Conservation (phyloP, 2,888 invertebrate genomes). For the Napeogenes inachia region DNA sequence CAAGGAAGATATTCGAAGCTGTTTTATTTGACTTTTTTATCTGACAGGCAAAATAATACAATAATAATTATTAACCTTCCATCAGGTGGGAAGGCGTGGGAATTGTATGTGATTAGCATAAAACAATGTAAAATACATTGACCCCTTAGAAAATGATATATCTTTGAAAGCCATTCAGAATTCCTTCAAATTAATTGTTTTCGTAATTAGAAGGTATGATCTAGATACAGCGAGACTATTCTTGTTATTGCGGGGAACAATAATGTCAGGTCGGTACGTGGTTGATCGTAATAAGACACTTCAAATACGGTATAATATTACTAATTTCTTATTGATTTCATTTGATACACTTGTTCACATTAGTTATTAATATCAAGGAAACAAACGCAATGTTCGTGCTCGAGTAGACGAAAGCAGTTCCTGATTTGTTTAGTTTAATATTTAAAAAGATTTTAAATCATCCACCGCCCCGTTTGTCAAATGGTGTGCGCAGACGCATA, state of each 20-base stretch:
- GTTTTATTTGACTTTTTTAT: no score
- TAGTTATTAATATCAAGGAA: slow-evolving; percentile 28
- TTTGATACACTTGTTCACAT: slow-evolving; percentile 16
- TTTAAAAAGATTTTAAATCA: no score
- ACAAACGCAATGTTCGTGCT: slow-evolving; percentile 23
- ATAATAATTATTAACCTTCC: not conserved
- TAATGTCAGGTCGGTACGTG: slow-evolving; percentile 37
- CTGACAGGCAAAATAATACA: no score
- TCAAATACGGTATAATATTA: slow-evolving; percentile 35
- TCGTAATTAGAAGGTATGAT: slow-evolving; percentile 38
- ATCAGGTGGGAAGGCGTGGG: slow-evolving; percentile 39
- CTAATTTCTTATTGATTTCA: slow-evolving; percentile 39
- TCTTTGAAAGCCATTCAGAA: slow-evolving; percentile 41
- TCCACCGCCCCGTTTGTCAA: no score
- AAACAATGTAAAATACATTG: slow-evolving; percentile 46
- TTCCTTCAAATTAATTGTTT: slow-evolving; percentile 37
- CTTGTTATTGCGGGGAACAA: slow-evolving; percentile 45
- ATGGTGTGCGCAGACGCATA: no score
- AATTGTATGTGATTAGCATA: slow-evolving; percentile 40
- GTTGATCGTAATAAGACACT: slow-evolving; percentile 41
- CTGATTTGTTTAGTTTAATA: slow-evolving; percentile 10
- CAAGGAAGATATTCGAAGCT: no score
- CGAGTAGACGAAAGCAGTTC: slow-evolving; percentile 23
- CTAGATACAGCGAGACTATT: slow-evolving; percentile 42
- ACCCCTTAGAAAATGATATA: slow-evolving; percentile 36